Conservation (phyloP, 2,797 vertebrate species). For the Poecile montanus region DNA sequence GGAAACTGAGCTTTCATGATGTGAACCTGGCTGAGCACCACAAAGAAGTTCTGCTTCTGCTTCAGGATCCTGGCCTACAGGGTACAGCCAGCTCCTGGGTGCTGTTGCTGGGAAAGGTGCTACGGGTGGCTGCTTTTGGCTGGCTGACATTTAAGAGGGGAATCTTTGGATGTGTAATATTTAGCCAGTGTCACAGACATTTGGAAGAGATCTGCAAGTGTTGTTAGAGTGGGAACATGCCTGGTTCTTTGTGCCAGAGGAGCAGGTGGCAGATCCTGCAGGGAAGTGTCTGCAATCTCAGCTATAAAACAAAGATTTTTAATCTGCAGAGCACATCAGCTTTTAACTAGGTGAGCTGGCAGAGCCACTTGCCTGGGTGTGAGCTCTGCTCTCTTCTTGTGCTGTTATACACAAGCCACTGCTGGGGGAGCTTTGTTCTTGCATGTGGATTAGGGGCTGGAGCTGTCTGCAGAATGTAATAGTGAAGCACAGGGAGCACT, state of each 20-base stretch:
- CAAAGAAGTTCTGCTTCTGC: conserved; percentile 83
- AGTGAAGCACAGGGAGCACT: neutral
- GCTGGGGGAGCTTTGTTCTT: neutral
- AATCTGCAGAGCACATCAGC: neutral
- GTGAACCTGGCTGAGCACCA: conserved; percentile 87
- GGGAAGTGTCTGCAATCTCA: neutral
- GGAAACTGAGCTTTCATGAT: conserved; percentile 84
- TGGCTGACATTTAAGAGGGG: neutral
- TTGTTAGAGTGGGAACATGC: neutral
- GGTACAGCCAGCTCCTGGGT: conserved; percentile 70
- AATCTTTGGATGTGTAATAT: neutral
- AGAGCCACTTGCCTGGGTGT: neutral
- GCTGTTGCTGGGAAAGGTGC: neutral
- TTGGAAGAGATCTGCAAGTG: neutral
- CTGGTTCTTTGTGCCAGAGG: neutral
- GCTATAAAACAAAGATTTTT: neutral
- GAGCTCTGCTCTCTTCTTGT: neutral
- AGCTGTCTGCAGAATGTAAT: neutral
- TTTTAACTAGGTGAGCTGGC: neutral
- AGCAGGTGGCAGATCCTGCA: neutral
- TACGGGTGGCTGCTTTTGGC: neutral
- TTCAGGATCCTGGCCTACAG: conserved; percentile 82
- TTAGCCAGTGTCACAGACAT: neutral
- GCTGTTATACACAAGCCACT: neutral
- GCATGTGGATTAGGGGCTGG: neutral